phyloP scores from a whole-genome alignment of 35 echinoderm and acorn worm genomes.

The Patiria miniata region DNA sequence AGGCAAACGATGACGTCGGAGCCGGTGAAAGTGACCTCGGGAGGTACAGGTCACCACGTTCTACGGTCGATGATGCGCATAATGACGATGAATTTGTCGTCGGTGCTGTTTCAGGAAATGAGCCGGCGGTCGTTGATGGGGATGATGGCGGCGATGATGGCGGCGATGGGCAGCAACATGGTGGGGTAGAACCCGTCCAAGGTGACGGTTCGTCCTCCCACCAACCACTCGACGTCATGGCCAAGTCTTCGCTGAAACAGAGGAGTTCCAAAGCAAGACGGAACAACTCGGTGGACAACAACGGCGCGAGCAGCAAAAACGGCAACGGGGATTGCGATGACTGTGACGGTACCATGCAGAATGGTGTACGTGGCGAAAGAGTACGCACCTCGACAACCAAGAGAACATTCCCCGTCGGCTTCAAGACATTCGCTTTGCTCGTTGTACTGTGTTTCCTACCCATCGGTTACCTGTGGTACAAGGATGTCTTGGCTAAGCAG shows the following conservation, averaged over 20 bases:
- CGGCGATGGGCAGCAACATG: too few relatives aligned
- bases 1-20: background rate
- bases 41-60: background rate
- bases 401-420: background rate
- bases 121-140: too few relatives aligned
- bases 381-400: background rate
- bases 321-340: background rate
- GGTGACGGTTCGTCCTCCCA: too few relatives aligned
- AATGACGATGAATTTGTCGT: too few relatives aligned
- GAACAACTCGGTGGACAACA: background rate
- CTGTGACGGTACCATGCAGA: background rate
- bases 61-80: background rate
- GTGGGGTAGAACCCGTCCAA: too few relatives aligned
- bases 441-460: conserved; percentile 33
- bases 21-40: conserved; percentile 1
- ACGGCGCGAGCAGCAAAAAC: background rate
- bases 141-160: too few relatives aligned
- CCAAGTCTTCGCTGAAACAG: background rate
- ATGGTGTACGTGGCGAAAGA: background rate
- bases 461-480: conserved; percentile 47
- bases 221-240: background rate
- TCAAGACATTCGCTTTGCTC: background rate
- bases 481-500: conserved; percentile 45
- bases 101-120: too few relatives aligned
- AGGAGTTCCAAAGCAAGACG: background rate